Evolutionary conservation across 2,113 vertebrate genomes (phyloP).

Genomic region (Microcebus tavaratra): DNA sequence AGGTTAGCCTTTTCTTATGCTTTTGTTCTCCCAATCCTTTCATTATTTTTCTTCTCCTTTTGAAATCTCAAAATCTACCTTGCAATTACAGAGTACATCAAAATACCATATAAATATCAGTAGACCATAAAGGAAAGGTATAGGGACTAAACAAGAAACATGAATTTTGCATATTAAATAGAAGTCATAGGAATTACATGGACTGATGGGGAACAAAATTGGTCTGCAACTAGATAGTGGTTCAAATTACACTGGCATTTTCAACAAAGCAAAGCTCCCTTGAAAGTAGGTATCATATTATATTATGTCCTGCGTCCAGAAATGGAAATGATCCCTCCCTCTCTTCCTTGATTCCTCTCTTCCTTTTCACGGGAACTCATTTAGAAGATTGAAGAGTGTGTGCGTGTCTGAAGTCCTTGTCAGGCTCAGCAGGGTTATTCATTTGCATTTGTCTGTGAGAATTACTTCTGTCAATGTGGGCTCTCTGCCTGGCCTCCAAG

Average conservation of each 20-base stretch:
- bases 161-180: background rate
- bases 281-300: background rate
- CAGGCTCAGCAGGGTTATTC: background rate
- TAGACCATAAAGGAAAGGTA: background rate
- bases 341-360: background rate
- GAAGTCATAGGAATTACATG: background rate
- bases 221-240: background rate
- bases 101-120: background rate
- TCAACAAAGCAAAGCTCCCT: background rate
- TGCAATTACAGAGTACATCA: background rate
- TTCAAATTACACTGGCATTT: conserved; percentile 4
- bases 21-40: background rate
- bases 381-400: background rate
- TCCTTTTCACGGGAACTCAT: background rate
- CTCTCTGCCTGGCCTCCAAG: background rate
- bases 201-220: background rate
- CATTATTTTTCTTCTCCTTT: background rate
- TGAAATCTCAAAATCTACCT: background rate
- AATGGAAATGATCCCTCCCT: background rate
- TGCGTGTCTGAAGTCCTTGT: background rate
- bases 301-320: background rate
- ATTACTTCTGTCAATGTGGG: background rate
- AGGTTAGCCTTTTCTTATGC: background rate
- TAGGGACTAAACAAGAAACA: background rate
- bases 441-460: background rate